phyloP scores from a whole-genome alignment of 1,140 invertebrate genomes.

The Drosophila simulans region DNA sequence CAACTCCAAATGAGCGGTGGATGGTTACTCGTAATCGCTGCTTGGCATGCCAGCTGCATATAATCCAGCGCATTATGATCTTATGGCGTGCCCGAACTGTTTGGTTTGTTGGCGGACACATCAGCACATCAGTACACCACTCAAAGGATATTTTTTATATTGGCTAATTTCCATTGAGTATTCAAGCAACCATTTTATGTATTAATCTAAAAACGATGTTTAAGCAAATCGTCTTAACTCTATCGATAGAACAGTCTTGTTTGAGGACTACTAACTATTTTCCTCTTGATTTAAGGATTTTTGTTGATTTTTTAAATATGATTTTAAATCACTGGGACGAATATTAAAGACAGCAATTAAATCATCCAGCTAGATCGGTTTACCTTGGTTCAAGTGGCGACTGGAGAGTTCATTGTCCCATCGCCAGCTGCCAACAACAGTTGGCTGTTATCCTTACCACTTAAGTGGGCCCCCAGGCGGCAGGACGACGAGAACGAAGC shows the following conservation, averaged over 20 bases:
- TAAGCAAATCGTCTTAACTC: too few relatives aligned
- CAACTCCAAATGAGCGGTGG: constrained; percentile 5
- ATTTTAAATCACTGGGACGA: neutral
- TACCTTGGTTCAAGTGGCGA: constrained; percentile 29
- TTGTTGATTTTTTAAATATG: too few relatives aligned
- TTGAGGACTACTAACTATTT: too few relatives aligned
- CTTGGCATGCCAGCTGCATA: constrained; percentile 51
- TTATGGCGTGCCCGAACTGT: constrained; percentile 52
- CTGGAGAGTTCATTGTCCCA: constrained; percentile 47
- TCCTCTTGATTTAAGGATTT: too few relatives aligned
- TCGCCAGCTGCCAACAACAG: constrained; percentile 40
- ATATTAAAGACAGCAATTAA: neutral
- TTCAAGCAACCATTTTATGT: too few relatives aligned
- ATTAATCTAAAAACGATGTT: too few relatives aligned
- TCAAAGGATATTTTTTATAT: neutral
- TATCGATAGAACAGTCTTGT: too few relatives aligned
- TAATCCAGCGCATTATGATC: constrained; percentile 40
- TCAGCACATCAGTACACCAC: constrained; percentile 2
- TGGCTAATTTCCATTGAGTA: neutral
- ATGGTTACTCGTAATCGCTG: constrained; percentile 34
- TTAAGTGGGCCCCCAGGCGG: constrained; percentile 42
- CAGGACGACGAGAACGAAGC: constrained; percentile 28
- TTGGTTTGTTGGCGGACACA: constrained; percentile 34
- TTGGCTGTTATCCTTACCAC: constrained; percentile 41
- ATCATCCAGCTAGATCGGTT: constrained; percentile 22